A percentile compares a stretch with the other conserved stretches of the same genome.
Conservation (phyloP, 2,888 invertebrate genomes). For the Apamea monoglypha region DNA sequence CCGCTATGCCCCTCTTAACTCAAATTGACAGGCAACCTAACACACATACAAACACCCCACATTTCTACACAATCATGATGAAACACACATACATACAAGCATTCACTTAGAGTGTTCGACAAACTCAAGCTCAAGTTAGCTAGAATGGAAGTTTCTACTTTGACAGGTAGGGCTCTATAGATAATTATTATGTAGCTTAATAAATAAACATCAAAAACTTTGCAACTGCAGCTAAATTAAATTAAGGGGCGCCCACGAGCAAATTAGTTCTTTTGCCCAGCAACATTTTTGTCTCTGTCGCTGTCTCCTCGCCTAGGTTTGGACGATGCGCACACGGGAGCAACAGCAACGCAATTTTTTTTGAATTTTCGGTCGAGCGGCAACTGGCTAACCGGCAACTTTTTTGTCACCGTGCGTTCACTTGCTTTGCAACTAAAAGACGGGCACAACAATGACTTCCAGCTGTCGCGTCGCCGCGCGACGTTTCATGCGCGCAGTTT, state of each 20-base stretch:
- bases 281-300: no score
- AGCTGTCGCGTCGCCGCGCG: no score
- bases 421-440: no score
- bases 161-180: constrained; percentile 28
- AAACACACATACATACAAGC: background rate
- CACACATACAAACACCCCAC: background rate
- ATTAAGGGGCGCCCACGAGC: background rate
- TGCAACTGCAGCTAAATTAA: constrained; percentile 36
- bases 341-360: no score
- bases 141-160: constrained; percentile 43
- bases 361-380: no score
- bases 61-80: background rate
- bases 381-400: no score
- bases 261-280: no score
- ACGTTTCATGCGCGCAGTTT: no score
- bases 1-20: background rate
- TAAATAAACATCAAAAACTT: constrained; percentile 24
- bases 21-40: background rate
- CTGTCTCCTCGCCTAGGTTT: no score
- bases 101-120: constrained; percentile 26
- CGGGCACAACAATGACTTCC: no score
- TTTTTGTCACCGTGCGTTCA: no score
- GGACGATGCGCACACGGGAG: no score
- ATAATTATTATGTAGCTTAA: constrained; percentile 14
- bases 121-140: constrained; percentile 28